Base-by-base conservation (phyloP, 2,113 vertebrate genomes). In the Cettia cetti region DNA sequence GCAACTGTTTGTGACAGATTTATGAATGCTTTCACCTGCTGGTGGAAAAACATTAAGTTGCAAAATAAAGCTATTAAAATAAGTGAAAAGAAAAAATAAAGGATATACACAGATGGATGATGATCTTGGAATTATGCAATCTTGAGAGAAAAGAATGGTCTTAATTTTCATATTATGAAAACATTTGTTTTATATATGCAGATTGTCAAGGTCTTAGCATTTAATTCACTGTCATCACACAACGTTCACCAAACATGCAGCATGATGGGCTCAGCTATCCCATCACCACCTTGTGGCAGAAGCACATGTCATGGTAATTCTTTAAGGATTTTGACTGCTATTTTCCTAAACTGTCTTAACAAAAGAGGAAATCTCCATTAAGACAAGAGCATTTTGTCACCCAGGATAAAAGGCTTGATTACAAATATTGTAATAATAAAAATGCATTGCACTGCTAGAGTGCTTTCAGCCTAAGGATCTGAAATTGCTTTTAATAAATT, bases 21-120 rank as follows among this genome's bases (percentile, higher is more conserved):
- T 98, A 98, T 98, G 98, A 98, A 98, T 98, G 97, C 96, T 97
- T 98, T 98, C 97, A 98, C 98, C 98, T 98, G 98, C 98, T 98
- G 98, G 96, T 97, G 94, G 87, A 95, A 97, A 98, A 98, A 98
- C 97, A 98, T 97, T 97, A 96, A 97, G 95, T 97, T 97, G 96
- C 97, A 98, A 98, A 98, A 98, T 98, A 98, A 97, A 98, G 93
- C 97, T 95, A 98, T 98, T 98, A 98, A 97, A 97, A 92, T 97
- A 98, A 98, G 97, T 72, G 96, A 98, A 98, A 97, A 96, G 95
- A 52, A 93, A 95, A 96, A 95, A 95, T 80, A 90, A 90, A 95
- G 54, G 65, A 95, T 94, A 97, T 95, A 98, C 94, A 98, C 97
- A 98, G 97, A 98, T 98, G 98, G 97, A 88, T 95, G 95, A 97